These are phyloP conservation scores for Melanostoma scalare DNA, from an alignment of 2,888 invertebrate genomes.

Conservation along the genomic window DNA sequence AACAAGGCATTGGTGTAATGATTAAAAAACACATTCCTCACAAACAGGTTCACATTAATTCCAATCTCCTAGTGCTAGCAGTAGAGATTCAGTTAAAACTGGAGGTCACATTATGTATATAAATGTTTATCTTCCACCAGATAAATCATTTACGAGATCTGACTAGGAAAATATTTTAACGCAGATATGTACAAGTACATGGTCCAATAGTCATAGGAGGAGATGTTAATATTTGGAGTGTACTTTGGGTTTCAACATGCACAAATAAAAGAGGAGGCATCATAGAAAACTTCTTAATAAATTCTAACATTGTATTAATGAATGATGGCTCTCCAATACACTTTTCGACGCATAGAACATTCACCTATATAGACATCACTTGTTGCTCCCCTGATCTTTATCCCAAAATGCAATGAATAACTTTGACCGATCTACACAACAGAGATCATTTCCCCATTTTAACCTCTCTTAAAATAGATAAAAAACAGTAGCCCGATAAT, in stretches of 20 bases:
- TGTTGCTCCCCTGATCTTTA: conserved; percentile 16
- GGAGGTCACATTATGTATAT: background rate
- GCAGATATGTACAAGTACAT: conserved; percentile 5
- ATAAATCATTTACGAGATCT: background rate
- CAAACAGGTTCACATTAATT: background rate
- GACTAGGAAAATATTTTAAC: conserved; percentile 15
- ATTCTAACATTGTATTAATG: background rate
- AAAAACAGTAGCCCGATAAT: background rate
- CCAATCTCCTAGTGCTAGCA: conserved; percentile 10
- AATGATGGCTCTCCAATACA: background rate
- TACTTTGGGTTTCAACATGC: background rate
- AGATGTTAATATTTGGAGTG: conserved; percentile 6
- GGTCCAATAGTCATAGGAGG: conserved; percentile 8
- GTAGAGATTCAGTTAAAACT: background rate
- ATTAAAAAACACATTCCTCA: conserved; percentile 12
- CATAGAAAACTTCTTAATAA: background rate
- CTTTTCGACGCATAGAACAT: conserved; percentile 9
- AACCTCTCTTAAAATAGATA: background rate
- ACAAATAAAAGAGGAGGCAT: conserved; percentile 7
- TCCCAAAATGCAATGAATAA: conserved; percentile 5
- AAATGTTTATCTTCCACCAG: conserved; percentile 20
- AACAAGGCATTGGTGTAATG: conserved; percentile 18
- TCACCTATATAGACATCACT: conserved; percentile 30
- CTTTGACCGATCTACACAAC: conserved; percentile 25
- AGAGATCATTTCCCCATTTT: conserved; percentile 21